A percentile compares a stretch with the other conserved stretches of the same genome.
Evolutionary conservation across 2,113 vertebrate genomes (phyloP).

Genomic region (Crotalus horridus): DNA sequence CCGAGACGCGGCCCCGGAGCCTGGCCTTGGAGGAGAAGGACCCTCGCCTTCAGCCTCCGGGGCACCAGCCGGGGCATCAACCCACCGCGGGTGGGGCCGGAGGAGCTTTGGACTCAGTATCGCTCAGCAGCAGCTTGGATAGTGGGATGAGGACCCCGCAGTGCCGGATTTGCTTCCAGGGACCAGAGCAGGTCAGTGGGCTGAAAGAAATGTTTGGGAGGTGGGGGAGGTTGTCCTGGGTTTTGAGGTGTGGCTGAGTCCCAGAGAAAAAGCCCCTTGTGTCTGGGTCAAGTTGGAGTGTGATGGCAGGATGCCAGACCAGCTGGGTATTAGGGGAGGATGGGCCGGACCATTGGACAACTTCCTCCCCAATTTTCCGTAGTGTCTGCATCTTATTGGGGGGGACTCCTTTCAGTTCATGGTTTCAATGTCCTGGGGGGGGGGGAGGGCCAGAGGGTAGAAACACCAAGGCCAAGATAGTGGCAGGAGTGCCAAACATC

Average conservation of each 20-base stretch:
- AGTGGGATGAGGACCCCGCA: conserved; percentile 87
- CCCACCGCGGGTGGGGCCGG: conserved; percentile 67
- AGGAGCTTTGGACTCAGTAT: conserved; percentile 83
- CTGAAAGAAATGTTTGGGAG: neutral
- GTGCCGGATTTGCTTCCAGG: conserved; percentile 93
- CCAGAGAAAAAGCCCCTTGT: neutral
- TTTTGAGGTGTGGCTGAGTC: neutral
- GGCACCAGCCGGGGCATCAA: conserved; percentile 66
- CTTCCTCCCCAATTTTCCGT: neutral
- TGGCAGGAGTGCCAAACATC: neutral
- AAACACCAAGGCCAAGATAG: neutral
- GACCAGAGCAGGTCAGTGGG: conserved; percentile 84
- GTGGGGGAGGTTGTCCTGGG: neutral
- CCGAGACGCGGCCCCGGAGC: conserved; percentile 78
- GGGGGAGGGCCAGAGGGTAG: too few species aligned
- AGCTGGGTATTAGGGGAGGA: neutral
- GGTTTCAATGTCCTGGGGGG: neutral
- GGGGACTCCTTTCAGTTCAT: too few species aligned
- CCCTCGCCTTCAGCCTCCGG: conserved; percentile 68
- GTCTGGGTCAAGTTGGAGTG: neutral
- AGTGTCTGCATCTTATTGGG: neutral
- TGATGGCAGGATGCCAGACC: neutral
- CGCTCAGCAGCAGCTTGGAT: conserved; percentile 82
- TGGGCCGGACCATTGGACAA: neutral
- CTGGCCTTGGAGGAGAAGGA: conserved; percentile 67